These are phyloP conservation scores for Aurelia sp. DNA, from an alignment of 30 jellyfish, hydroid and myxozoan species.

Conservation along the genomic window DNA sequence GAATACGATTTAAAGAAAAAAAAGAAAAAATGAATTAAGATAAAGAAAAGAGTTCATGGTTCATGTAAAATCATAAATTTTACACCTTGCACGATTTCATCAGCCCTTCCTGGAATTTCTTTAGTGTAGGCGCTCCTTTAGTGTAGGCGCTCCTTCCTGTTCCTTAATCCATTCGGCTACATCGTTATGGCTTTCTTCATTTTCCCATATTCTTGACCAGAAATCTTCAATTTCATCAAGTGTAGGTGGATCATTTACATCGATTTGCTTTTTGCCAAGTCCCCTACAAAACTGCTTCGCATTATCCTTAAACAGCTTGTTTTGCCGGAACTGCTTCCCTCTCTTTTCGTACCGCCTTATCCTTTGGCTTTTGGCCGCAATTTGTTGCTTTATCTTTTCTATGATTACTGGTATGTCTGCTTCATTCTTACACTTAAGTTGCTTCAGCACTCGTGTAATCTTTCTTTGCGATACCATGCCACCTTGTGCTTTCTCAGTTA, in stretches of 20 bases:
- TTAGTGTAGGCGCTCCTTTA: no score
- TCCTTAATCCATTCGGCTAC: not conserved
- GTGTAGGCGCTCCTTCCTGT: no score
- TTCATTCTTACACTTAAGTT: not conserved
- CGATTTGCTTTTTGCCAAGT: no score
- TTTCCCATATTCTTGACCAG: not conserved
- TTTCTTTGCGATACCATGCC: conserved; percentile 1
- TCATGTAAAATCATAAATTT: no score
- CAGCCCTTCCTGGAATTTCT: no score
- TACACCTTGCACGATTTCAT: no score
- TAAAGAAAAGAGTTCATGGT: no score
- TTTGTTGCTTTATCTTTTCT: conserved; percentile 37
- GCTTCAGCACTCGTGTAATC: not conserved
- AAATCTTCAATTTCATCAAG: not conserved
- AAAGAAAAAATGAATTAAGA: no score
- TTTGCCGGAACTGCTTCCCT: not conserved
- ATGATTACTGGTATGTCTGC: not conserved
- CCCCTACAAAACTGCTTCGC: no score
- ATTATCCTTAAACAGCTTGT: not conserved
- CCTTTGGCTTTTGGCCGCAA: conserved; percentile 28
- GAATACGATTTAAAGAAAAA: no score
- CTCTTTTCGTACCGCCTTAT: not conserved
- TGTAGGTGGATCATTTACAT: not conserved
- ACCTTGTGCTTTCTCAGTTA: conserved; percentile 12
- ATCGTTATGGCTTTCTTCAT: not conserved